Evolutionary conservation across 2,797 vertebrate genomes (phyloP).

Genomic region (Bufotes viridis): DNA sequence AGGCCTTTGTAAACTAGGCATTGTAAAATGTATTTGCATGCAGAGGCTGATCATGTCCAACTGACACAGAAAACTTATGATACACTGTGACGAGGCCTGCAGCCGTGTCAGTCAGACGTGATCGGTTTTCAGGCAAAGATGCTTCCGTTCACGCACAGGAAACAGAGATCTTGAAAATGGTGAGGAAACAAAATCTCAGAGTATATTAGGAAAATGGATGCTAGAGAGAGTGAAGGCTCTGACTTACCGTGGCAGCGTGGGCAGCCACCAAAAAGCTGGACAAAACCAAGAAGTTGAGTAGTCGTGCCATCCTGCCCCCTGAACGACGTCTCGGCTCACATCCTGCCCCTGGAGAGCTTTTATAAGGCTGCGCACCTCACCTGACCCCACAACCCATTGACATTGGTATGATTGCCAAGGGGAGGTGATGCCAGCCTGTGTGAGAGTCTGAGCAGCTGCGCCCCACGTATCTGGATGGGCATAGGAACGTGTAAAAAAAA

Average conservation of each 20-base stretch:
- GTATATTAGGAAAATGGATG: not conserved
- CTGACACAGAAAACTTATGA: too few species aligned
- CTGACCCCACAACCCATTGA: not conserved
- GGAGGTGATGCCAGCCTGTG: not conserved
- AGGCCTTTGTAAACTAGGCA: too few species aligned
- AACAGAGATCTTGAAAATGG: too few species aligned
- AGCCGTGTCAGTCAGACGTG: too few species aligned
- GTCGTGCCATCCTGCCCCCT: conserved; percentile 67
- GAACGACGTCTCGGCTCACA: not conserved
- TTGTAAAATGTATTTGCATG: too few species aligned
- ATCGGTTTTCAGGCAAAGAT: too few species aligned
- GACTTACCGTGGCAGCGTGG: conserved; percentile 73
- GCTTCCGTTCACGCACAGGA: too few species aligned
- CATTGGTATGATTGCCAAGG: not conserved
- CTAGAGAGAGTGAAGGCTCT: not conserved
- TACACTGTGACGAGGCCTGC: too few species aligned
- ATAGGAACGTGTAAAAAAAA: not conserved
- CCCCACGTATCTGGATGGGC: not conserved
- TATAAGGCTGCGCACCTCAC: not conserved
- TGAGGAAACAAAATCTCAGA: too few species aligned
- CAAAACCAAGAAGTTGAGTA: conserved; percentile 67
- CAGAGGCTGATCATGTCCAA: too few species aligned
- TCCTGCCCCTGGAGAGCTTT: too few species aligned
- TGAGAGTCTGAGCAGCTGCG: conserved; percentile 2
- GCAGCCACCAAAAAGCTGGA: conserved; percentile 68